Conservation (phyloP, 2,113 vertebrate genomes). For the Balaenoptera acutorostrata region DNA sequence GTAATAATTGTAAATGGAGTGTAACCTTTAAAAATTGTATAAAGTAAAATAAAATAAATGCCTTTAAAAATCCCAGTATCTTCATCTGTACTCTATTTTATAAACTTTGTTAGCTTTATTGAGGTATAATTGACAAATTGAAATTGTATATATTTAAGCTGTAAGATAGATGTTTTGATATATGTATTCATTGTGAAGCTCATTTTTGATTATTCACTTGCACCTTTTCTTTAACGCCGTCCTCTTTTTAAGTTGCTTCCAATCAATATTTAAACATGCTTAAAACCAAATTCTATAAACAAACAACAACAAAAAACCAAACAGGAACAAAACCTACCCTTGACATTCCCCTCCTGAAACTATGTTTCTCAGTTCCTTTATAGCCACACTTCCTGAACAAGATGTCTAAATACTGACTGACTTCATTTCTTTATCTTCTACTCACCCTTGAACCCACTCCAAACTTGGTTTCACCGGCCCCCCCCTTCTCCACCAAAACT, state of each 20-base stretch:
- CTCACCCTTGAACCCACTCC: background rate
- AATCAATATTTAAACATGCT: background rate
- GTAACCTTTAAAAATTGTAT: background rate
- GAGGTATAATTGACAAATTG: background rate
- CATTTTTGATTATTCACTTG: background rate
- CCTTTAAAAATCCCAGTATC: background rate
- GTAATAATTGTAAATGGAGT: background rate
- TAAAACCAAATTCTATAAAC: background rate
- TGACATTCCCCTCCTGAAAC: background rate
- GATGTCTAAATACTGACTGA: background rate
- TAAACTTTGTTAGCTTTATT: background rate
- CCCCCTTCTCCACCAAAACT: background rate
- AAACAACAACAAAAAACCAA: background rate
- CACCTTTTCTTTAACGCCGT: background rate
- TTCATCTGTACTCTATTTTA: background rate
- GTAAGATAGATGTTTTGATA: background rate
- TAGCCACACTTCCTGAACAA: background rate
- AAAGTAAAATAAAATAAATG: background rate
- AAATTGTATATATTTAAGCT: background rate
- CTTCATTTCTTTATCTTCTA: background rate
- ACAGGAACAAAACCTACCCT: background rate
- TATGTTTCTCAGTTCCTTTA: background rate
- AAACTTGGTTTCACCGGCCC: background rate
- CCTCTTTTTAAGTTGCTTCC: background rate
- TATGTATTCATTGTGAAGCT: background rate